These are phyloP conservation scores for Adela reaumurella DNA, from an alignment of 2,888 invertebrate genomes.

Conservation along the genomic window DNA sequence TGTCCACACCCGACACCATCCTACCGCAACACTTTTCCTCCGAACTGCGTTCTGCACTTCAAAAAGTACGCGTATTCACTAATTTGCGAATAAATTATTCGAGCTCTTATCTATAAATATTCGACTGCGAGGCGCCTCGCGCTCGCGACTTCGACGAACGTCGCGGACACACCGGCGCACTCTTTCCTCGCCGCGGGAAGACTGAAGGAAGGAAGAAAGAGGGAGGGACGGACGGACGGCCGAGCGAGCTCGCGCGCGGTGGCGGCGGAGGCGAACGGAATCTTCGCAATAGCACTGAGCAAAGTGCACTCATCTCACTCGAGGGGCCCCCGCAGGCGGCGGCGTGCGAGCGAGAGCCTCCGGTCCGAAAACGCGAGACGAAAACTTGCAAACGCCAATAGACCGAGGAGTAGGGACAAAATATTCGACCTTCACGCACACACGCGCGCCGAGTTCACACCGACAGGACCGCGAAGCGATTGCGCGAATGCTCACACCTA, in stretches of 20 bases:
- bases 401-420: constrained; percentile 53
- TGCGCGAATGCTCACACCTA: constrained; percentile 22
- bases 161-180: constrained; percentile 33
- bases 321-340: constrained; percentile 16
- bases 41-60: neutral
- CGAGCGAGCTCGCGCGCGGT: constrained; percentile 35
- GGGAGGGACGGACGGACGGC: constrained; percentile 49
- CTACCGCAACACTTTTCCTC: neutral
- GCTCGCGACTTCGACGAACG: constrained; percentile 17
- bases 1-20: neutral
- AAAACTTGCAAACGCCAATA: constrained; percentile 54
- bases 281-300: constrained; percentile 23
- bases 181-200: constrained; percentile 54
- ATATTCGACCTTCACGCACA: constrained; percentile 52
- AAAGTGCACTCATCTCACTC: constrained; percentile 29
- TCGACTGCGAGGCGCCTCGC: constrained; percentile 38
- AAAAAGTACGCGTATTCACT: constrained; percentile 50
- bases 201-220: constrained; percentile 55
- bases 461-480: constrained; percentile 14
- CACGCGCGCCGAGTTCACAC: constrained; percentile 4
- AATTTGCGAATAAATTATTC: constrained; percentile 51
- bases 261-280: constrained; percentile 33
- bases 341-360: constrained; percentile 39
- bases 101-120: constrained; percentile 55
- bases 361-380: constrained; percentile 45